phyloP scores from a whole-genome alignment of 2,888 invertebrate genomes.

The Thecocarcelia acutangulata region DNA sequence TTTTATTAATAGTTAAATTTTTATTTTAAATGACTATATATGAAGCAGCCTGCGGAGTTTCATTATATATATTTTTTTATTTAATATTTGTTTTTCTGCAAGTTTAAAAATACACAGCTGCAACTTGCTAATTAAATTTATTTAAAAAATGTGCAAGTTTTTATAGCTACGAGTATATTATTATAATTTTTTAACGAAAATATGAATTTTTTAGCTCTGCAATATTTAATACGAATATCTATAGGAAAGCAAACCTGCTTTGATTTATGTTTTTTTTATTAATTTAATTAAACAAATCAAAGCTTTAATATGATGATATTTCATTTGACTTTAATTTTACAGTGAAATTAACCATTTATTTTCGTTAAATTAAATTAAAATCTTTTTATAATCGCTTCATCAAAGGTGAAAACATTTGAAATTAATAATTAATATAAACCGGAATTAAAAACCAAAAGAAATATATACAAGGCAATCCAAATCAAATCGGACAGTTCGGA shows the following conservation, averaged over 20 bases:
- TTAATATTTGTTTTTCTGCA: no score
- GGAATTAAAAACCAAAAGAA: no score
- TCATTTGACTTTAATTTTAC: not conserved
- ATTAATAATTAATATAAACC: no score
- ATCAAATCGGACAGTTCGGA: no score
- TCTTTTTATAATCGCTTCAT: no score
- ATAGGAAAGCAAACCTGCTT: constrained; percentile 16
- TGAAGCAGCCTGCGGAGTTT: no score
- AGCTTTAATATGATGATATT: not conserved
- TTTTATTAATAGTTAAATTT: not conserved
- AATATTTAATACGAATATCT: constrained; percentile 1
- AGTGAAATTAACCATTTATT: not conserved
- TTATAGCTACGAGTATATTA: not conserved
- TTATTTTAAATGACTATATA: no score
- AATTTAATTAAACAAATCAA: not conserved
- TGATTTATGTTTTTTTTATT: constrained; percentile 15
- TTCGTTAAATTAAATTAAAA: no score
- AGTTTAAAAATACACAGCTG: no score
- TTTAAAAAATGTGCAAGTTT: not conserved
- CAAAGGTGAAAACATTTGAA: no score
- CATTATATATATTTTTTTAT: no score
- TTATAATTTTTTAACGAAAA: not conserved
- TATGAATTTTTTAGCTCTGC: not conserved
- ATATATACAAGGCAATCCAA: no score
- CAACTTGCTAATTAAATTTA: not conserved